Evolutionary conservation across 2,113 vertebrate species (phyloP).

Genomic region (Physeter macrocephalus): DNA sequence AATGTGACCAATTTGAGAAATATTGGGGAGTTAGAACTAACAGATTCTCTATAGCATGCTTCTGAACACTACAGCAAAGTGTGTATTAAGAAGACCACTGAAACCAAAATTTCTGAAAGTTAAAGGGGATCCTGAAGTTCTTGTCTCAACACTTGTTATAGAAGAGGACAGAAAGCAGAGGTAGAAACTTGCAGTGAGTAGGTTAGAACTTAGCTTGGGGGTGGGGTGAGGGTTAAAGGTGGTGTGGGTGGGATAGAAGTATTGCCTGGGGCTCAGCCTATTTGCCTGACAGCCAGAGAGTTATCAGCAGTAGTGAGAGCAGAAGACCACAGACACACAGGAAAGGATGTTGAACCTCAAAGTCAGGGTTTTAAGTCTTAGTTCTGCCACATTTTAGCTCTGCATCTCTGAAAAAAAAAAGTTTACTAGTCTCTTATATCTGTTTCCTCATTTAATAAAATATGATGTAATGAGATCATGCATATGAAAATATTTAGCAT

Average conservation of each 20-base stretch:
- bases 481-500: background rate
- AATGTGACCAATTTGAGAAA: background rate
- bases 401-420: background rate
- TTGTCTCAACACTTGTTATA: background rate
- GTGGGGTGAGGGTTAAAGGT: background rate
- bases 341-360: background rate
- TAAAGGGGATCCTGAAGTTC: background rate
- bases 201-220: background rate
- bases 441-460: background rate
- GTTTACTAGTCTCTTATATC: background rate
- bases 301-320: background rate
- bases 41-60: background rate
- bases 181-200: background rate
- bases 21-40: background rate
- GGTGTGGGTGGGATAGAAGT: background rate
- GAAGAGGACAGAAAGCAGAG: background rate
- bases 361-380: background rate
- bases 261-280: background rate
- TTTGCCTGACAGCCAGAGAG: background rate
- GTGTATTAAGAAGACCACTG: background rate
- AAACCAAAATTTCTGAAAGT: background rate
- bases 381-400: background rate
- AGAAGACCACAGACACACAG: background rate
- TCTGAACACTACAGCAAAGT: background rate
- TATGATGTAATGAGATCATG: background rate